Percentiles rank a stretch among this genome's conserved stretches.
phyloP scores from a whole-genome alignment of 2,888 invertebrate species.

The Ornithoptera priamus region DNA sequence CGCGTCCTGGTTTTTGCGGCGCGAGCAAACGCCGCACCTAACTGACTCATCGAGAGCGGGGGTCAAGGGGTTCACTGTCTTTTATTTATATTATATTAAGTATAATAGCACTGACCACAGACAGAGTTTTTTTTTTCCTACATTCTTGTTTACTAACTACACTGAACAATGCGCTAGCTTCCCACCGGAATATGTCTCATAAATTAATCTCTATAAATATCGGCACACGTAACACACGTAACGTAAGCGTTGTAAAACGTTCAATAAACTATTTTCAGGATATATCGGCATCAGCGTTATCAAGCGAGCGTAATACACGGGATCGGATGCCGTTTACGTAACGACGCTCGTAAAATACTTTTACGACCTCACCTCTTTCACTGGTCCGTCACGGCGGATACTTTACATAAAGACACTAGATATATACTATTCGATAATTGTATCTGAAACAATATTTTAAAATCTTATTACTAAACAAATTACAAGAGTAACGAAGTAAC shows the following conservation, averaged over 20 bases:
- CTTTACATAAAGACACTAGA: neutral
- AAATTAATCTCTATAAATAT: slow-evolving; percentile 18
- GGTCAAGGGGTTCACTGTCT: slow-evolving; percentile 39
- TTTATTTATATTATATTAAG: slow-evolving; percentile 18
- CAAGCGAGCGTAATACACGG: slow-evolving; percentile 6
- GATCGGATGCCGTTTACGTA: slow-evolving; percentile 26
- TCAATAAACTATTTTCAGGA: slow-evolving; percentile 27
- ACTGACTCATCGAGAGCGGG: slow-evolving; percentile 37
- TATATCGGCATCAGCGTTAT: slow-evolving; percentile 16
- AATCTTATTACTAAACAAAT: neutral
- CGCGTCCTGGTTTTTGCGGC: slow-evolving; percentile 33
- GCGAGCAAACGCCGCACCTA: slow-evolving; percentile 34
- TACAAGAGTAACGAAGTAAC: neutral
- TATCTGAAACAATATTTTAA: neutral
- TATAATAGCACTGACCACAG: slow-evolving; percentile 15
- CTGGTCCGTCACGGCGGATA: slow-evolving; percentile 14
- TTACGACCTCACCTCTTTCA: slow-evolving; percentile 22
- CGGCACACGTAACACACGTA: slow-evolving; percentile 11
- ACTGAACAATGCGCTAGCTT: neutral
- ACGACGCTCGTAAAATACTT: slow-evolving; percentile 26
- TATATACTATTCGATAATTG: neutral
- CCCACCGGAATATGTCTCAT: slow-evolving; percentile 8
- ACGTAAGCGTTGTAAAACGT: slow-evolving; percentile 17
- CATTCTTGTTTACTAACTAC: slow-evolving; percentile 8
- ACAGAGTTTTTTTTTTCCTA: slow-evolving; percentile 2